Evolutionary conservation across 2,888 invertebrate species (phyloP).

Genomic region (Eucera pruinosa): DNA sequence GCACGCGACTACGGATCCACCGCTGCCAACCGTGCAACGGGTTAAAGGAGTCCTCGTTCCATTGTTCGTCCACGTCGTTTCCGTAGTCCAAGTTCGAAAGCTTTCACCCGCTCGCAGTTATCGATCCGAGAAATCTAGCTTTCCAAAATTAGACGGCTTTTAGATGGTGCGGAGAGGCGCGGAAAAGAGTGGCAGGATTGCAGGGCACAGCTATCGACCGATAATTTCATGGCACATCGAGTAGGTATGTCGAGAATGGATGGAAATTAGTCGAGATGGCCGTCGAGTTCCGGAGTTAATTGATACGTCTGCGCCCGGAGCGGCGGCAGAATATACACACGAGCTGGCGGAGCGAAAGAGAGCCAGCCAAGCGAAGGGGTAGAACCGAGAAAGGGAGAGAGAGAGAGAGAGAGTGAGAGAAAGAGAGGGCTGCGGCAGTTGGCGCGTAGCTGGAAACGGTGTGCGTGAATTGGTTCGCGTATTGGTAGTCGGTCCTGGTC

Average conservation of each 20-base stretch:
- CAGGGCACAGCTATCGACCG: constrained; percentile 58
- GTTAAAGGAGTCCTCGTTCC: neutral
- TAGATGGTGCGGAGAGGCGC: neutral
- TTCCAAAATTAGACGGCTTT: constrained; percentile 4
- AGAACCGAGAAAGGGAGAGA: neutral
- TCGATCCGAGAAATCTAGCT: constrained; percentile 19
- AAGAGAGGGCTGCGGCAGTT: constrained; percentile 36
- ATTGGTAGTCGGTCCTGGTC: too few relatives aligned
- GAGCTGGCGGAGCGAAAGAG: constrained; percentile 35
- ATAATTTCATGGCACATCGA: constrained; percentile 81
- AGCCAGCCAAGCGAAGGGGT: neutral
- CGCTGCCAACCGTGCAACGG: neutral
- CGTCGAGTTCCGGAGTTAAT: constrained; percentile 76
- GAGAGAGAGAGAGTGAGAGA: constrained; percentile 15
- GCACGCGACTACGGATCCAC: too few relatives aligned
- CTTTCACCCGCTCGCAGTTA: neutral
- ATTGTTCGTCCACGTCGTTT: too few relatives aligned
- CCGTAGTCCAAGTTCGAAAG: constrained; percentile 1
- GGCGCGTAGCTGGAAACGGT: constrained; percentile 19
- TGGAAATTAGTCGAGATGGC: constrained; percentile 79
- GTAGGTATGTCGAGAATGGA: constrained; percentile 76
- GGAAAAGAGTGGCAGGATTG: constrained; percentile 17
- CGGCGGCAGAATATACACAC: constrained; percentile 48
- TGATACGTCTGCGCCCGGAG: constrained; percentile 74
- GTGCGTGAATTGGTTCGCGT: constrained; percentile 43